A percentile compares a stretch with the other conserved stretches of the same genome.
These are phyloP conservation scores for Penelope pileata DNA, from an alignment of 2,113 vertebrate species.

Conservation along the genomic window DNA sequence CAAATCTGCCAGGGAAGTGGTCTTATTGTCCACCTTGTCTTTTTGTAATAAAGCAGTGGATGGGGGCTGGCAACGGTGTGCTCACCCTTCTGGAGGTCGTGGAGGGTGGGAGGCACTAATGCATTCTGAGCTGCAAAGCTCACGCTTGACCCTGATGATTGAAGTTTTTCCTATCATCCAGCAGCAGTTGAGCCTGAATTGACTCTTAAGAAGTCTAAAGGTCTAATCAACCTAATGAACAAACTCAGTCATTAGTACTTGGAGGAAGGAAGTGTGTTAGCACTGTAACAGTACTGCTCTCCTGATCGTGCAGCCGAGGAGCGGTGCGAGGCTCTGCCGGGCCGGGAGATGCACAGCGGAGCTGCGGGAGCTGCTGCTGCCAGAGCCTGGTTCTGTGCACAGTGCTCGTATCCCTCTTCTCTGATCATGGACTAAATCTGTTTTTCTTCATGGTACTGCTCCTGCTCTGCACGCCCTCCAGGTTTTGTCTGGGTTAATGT, in stretches of 20 bases:
- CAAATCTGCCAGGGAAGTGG: neutral
- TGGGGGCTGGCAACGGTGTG: slow-evolving; percentile 2
- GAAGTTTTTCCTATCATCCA: slow-evolving; percentile 43
- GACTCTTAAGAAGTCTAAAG: slow-evolving; percentile 65
- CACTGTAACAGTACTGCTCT: neutral
- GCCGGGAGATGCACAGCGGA: neutral
- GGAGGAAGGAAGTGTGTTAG: neutral
- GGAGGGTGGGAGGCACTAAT: slow-evolving; percentile 43
- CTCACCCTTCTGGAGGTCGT: slow-evolving; percentile 20
- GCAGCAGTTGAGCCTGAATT: slow-evolving; percentile 56
- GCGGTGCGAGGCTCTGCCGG: fast-evolving
- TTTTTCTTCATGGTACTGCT: neutral
- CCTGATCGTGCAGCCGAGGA: neutral
- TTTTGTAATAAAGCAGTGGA: slow-evolving; percentile 16
- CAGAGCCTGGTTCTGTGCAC: neutral
- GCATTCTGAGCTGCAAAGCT: slow-evolving; percentile 30
- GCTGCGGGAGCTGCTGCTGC: neutral
- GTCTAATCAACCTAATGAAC: slow-evolving; percentile 67
- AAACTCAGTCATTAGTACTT: slow-evolving; percentile 57
- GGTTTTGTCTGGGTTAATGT: neutral
- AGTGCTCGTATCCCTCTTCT: fast-evolving
- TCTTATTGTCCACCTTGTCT: neutral
- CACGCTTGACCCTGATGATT: slow-evolving; percentile 59
- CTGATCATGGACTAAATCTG: neutral
- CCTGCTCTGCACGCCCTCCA: neutral